phyloP scores from a whole-genome alignment of 2,888 invertebrate genomes.

The Morpho achilles region DNA sequence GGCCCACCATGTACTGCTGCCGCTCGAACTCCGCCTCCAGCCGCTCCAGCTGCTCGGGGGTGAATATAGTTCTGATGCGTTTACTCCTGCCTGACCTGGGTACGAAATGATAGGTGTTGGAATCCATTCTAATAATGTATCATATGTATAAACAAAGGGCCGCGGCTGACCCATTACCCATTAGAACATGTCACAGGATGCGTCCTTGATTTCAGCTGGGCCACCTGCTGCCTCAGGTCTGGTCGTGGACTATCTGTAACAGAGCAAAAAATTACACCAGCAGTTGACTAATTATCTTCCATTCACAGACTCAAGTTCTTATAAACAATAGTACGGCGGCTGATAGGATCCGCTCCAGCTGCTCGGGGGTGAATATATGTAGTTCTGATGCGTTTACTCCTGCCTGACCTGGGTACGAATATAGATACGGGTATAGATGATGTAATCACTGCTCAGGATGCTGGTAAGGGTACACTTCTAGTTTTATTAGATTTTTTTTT shows the following conservation, averaged over 20 bases:
- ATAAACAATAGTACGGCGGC: too few species aligned
- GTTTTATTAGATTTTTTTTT: too few species aligned
- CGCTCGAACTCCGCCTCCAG: conserved; percentile 96
- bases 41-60: conserved; percentile 95
- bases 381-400: conserved; percentile 94
- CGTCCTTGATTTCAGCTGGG: conserved; percentile 51
- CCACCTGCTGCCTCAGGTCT: conserved; percentile 49
- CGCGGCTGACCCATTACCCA: conserved; percentile 38
- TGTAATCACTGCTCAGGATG: too few species aligned
- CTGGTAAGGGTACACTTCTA: too few species aligned
- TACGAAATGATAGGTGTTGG: neutral
- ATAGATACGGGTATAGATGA: too few species aligned
- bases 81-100: conserved; percentile 84
- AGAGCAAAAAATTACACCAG: conserved; percentile 3
- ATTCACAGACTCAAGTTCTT: too few species aligned
- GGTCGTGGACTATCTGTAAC: conserved; percentile 58
- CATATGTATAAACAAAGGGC: too few species aligned
- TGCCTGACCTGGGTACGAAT: conserved; percentile 70
- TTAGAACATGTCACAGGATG: conserved; percentile 58
- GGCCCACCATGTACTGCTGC: conserved; percentile 99
- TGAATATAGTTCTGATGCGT: conserved; percentile 96
- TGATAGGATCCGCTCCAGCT: conserved; percentile 84
- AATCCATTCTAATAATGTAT: neutral
- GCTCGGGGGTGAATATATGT: conserved; percentile 98
- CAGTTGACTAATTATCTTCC: too few species aligned